These are phyloP conservation scores for Trissolcus basalis DNA, from an alignment of 1,140 invertebrate genomes.

Conservation along the genomic window DNA sequence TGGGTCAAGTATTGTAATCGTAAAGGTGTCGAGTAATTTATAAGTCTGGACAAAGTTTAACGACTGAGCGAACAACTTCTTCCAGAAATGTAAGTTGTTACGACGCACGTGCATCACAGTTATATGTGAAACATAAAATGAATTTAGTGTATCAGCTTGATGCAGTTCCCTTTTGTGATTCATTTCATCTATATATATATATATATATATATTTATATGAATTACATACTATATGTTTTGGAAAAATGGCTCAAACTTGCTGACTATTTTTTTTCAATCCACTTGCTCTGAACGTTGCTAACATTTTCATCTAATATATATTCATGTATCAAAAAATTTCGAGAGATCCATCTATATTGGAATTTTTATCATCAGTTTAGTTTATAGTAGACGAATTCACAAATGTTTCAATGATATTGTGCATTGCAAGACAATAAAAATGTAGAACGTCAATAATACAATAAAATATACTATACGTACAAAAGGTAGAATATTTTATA, in stretches of 20 bases:
- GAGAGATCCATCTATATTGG: no score
- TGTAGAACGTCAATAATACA: neutral
- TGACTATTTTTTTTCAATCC: no score
- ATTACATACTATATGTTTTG: neutral
- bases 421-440: neutral
- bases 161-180: conserved; percentile 12
- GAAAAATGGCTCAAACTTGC: no score
- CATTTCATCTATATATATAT: neutral
- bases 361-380: no score
- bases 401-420: no score
- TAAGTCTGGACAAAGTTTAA: conserved; percentile 44
- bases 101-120: conserved; percentile 8
- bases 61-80: conserved; percentile 20
- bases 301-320: no score
- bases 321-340: no score
- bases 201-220: conserved; percentile 11
- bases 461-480: no score
- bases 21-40: conserved; percentile 17
- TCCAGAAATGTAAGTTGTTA: conserved; percentile 1
- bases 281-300: no score
- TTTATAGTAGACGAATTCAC: no score
- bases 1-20: conserved; percentile 34
- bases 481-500: no score
- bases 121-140: conserved; percentile 21
- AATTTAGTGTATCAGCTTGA: conserved; percentile 15